Percentiles rank a stretch among this genome's conserved stretches.
Conservation (phyloP, 2,888 invertebrate genomes). For the Latheticus oryzae region DNA sequence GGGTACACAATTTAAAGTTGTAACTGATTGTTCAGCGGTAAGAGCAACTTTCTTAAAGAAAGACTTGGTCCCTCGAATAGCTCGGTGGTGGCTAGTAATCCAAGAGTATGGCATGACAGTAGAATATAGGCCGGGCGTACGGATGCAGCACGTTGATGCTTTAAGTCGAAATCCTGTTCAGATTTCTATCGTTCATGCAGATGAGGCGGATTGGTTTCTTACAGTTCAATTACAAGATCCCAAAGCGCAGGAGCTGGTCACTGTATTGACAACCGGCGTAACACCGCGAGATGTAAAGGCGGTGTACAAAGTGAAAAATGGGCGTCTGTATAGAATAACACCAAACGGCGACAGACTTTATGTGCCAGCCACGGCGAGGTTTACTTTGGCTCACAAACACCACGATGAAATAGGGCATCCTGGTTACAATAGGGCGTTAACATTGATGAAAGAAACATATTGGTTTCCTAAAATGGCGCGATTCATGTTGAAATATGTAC, state of each 20-base stretch:
- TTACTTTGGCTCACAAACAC: slow-evolving; percentile 53
- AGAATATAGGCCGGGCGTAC: slow-evolving; percentile 10
- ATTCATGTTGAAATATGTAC: slow-evolving; percentile 51
- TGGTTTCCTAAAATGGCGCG: slow-evolving; percentile 56
- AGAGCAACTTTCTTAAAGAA: slow-evolving; percentile 42
- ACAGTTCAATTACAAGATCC: slow-evolving; percentile 43
- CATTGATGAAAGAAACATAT: slow-evolving; percentile 50
- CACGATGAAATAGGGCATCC: slow-evolving; percentile 58
- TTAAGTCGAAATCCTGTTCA: slow-evolving; percentile 31
- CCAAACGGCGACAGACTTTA: slow-evolving; percentile 49
- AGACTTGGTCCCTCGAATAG: slow-evolving; percentile 42
- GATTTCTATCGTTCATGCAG: slow-evolving; percentile 7
- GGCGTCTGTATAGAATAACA: slow-evolving; percentile 42
- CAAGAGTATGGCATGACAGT: slow-evolving; percentile 29
- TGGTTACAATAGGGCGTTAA: slow-evolving; percentile 48
- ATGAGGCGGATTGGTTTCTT: slow-evolving; percentile 36
- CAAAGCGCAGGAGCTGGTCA: slow-evolving; percentile 24
- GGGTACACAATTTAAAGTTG: slow-evolving; percentile 43
- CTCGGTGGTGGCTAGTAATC: slow-evolving; percentile 29
- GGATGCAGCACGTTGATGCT: slow-evolving; percentile 35
- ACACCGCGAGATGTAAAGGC: background rate
- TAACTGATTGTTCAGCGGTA: slow-evolving; percentile 47
- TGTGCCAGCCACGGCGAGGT: slow-evolving; percentile 52
- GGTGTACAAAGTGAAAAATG: slow-evolving; percentile 20
- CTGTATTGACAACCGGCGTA: slow-evolving; percentile 4